phyloP scores from a whole-genome alignment of 2,888 invertebrate genomes.

The Eutolmus rufibarbis region DNA sequence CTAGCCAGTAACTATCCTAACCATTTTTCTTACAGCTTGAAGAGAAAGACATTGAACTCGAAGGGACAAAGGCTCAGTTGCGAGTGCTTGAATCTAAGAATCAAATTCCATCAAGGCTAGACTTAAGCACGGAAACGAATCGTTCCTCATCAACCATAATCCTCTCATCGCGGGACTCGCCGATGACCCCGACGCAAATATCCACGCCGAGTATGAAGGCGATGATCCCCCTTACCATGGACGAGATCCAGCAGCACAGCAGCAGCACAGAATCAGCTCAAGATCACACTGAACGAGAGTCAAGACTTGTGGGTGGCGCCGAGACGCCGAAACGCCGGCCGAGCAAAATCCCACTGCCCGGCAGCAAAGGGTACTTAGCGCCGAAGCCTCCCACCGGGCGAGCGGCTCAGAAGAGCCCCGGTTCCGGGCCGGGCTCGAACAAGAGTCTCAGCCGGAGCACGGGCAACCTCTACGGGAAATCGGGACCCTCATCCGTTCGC shows the following conservation, averaged over 20 bases:
- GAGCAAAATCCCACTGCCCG: conserved; percentile 76
- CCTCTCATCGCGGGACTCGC: conserved; percentile 56
- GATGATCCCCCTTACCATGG: conserved; percentile 67
- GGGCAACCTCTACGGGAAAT: conserved; percentile 58
- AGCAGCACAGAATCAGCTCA: conserved; percentile 73
- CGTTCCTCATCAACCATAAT: conserved; percentile 61
- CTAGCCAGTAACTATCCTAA: background rate
- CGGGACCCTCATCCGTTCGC: conserved; percentile 48
- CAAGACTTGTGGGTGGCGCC: conserved; percentile 34
- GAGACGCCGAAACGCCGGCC: conserved; percentile 64
- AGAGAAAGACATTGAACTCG: conserved; percentile 82
- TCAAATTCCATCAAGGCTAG: conserved; percentile 53
- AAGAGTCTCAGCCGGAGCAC: conserved; percentile 61
- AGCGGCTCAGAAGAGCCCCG: conserved; percentile 42
- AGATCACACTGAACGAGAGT: conserved; percentile 64
- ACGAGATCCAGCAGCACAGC: conserved; percentile 65
- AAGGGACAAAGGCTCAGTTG: conserved; percentile 80
- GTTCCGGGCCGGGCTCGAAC: conserved; percentile 54
- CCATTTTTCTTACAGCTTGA: conserved; percentile 68
- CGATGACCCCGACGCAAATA: conserved; percentile 57
- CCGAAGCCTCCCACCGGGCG: conserved; percentile 68
- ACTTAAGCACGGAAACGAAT: conserved; percentile 50
- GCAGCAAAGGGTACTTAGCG: conserved; percentile 67
- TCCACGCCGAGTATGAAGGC: conserved; percentile 68
- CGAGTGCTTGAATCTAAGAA: conserved; percentile 72